These are phyloP conservation scores for Magallana angulata DNA, from an alignment of 1,140 invertebrate genomes.

Conservation along the genomic window DNA sequence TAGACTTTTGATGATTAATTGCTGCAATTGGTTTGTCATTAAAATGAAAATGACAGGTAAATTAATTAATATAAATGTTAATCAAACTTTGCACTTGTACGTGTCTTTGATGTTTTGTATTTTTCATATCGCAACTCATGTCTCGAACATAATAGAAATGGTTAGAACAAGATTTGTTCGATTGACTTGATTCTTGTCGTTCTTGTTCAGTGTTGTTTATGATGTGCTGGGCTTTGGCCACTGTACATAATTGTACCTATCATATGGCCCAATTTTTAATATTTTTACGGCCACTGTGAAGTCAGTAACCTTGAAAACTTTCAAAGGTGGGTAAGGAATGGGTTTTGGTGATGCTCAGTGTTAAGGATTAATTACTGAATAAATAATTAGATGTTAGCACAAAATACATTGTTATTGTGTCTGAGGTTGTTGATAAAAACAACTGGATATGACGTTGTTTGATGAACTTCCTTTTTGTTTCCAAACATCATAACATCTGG, in stretches of 20 bases:
- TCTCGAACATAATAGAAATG: background rate
- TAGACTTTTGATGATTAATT: conserved; percentile 30
- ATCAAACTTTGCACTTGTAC: conserved; percentile 30
- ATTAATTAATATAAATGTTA: conserved; percentile 39
- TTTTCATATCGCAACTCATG: conserved; percentile 27
- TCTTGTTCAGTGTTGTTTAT: background rate
- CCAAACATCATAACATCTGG: no score
- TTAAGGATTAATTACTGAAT: no score
- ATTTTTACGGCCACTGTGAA: no score
- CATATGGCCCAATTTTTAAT: background rate
- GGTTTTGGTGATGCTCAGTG: no score
- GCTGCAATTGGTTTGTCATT: conserved; percentile 37
- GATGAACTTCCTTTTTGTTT: no score
- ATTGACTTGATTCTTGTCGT: conserved; percentile 24
- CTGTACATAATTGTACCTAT: background rate
- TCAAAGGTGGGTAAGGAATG: no score
- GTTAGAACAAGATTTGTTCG: conserved; percentile 14
- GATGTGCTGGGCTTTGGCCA: background rate
- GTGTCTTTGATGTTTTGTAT: conserved; percentile 21
- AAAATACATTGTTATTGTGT: no score
- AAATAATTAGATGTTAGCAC: no score
- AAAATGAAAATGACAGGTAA: conserved; percentile 36
- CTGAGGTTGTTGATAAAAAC: no score
- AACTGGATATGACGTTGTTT: no score
- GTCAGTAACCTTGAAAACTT: no score